A percentile compares a stretch with the other conserved stretches of the same genome.
Conservation (phyloP, 2,797 vertebrate genomes). For the Pogoniulus pusillus region DNA sequence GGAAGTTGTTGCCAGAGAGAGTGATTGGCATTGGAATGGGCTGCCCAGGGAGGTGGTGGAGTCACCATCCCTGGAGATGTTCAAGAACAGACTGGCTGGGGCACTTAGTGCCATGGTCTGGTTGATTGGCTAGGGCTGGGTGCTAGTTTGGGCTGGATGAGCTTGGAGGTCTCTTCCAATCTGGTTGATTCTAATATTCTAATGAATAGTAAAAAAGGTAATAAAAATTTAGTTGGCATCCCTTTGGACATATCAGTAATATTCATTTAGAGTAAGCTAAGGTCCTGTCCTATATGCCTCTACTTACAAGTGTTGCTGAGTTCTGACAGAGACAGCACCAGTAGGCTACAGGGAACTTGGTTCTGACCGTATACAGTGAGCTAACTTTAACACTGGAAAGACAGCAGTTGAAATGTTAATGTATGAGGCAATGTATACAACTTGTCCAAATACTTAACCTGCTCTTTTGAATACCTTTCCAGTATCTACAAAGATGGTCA, state of each 20-base stretch:
- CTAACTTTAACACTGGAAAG: not conserved
- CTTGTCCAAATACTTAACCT: not conserved
- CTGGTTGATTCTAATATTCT: too few relatives aligned
- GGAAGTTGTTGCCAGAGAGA: too few relatives aligned
- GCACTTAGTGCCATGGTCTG: too few relatives aligned
- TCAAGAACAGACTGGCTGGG: too few relatives aligned
- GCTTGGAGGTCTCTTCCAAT: too few relatives aligned
- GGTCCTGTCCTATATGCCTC: not conserved
- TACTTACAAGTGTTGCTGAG: not conserved
- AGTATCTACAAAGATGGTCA: accelerated
- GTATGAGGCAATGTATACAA: not conserved
- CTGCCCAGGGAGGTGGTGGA: too few relatives aligned
- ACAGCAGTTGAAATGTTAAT: not conserved
- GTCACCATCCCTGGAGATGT: too few relatives aligned
- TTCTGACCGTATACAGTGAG: not conserved
- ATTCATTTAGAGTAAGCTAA: not conserved
- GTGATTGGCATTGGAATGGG: too few relatives aligned
- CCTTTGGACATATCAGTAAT: not conserved
- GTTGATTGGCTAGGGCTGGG: too few relatives aligned
- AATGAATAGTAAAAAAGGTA: not conserved
- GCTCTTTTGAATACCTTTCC: not conserved
- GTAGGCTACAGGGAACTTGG: not conserved
- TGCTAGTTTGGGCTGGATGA: too few relatives aligned
- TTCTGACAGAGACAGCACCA: not conserved
- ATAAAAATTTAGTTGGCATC: not conserved